These are phyloP conservation scores for Erebia palarica DNA, from an alignment of 2,888 invertebrate genomes.

Conservation along the genomic window DNA sequence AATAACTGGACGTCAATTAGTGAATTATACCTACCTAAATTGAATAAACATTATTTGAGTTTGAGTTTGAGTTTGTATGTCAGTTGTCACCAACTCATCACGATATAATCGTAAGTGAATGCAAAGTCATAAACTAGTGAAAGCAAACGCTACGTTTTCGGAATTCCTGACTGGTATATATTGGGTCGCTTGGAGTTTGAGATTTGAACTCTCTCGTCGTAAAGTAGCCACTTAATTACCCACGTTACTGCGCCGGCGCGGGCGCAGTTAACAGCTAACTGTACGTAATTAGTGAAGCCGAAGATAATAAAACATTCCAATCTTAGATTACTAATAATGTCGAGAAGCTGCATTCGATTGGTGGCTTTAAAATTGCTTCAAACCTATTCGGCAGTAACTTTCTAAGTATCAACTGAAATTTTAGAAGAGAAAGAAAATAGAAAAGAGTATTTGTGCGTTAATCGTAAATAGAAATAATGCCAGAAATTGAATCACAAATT, in stretches of 20 bases:
- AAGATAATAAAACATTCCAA: slow-evolving; percentile 46
- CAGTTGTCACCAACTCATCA: slow-evolving; percentile 26
- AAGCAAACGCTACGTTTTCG: slow-evolving; percentile 29
- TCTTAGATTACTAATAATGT: slow-evolving; percentile 6
- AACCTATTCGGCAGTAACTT: background rate
- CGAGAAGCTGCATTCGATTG: background rate
- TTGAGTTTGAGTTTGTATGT: too few relatives aligned
- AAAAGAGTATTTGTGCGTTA: too few relatives aligned
- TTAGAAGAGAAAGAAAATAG: too few relatives aligned
- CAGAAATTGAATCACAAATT: too few relatives aligned
- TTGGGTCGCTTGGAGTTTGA: slow-evolving; percentile 32
- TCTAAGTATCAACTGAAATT: background rate
- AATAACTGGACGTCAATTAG: too few relatives aligned
- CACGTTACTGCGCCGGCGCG: slow-evolving; percentile 23
- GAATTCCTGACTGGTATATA: slow-evolving; percentile 32
- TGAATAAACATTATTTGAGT: too few relatives aligned
- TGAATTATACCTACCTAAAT: too few relatives aligned
- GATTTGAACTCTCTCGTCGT: slow-evolving; percentile 37
- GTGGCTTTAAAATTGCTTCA: background rate
- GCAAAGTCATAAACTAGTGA: slow-evolving; percentile 27
- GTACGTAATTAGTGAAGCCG: slow-evolving; percentile 38
- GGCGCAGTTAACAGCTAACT: slow-evolving; percentile 20
- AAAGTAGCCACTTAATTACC: slow-evolving; percentile 37
- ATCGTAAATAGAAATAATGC: too few relatives aligned
- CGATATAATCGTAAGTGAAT: slow-evolving; percentile 19